A percentile compares a stretch with the other conserved stretches of the same genome.
Evolutionary conservation across 2,888 invertebrate species (phyloP).

Genomic region (Coelinius sp.): DNA sequence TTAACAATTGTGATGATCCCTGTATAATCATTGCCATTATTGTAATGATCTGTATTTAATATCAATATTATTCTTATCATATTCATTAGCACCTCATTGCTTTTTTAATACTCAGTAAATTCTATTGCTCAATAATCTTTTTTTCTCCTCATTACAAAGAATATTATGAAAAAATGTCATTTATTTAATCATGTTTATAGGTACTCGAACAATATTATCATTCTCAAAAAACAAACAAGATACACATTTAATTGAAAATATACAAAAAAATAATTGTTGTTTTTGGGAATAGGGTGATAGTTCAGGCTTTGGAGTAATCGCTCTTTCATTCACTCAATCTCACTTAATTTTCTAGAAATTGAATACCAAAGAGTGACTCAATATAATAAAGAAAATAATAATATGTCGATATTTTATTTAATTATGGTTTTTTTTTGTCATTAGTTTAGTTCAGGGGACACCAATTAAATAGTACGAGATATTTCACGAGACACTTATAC

Average conservation of each 20-base stretch:
- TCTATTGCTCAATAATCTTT: too few relatives aligned
- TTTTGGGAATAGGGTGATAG: slow-evolving; percentile 34
- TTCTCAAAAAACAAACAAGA: slow-evolving; percentile 8
- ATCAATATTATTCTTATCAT: slow-evolving; percentile 54
- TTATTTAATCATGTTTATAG: slow-evolving; percentile 41
- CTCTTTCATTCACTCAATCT: slow-evolving; percentile 13
- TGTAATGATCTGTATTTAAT: slow-evolving; percentile 52
- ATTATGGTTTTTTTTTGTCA: slow-evolving; percentile 11
- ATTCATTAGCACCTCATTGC: too few relatives aligned
- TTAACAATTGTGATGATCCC: slow-evolving; percentile 54
- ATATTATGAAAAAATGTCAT: slow-evolving; percentile 45
- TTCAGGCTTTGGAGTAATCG: slow-evolving; percentile 15
- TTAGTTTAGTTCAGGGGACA: slow-evolving; percentile 3
- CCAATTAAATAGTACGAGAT: slow-evolving; percentile 30
- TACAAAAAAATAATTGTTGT: slow-evolving; percentile 52
- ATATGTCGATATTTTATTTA: slow-evolving; percentile 4
- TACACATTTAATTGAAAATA: background rate
- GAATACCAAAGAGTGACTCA: slow-evolving; percentile 10
- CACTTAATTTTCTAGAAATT: slow-evolving; percentile 13
- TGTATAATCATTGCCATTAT: slow-evolving; percentile 55
- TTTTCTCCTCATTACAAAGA: too few relatives aligned
- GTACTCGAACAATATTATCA: slow-evolving; percentile 32
- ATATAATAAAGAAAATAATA: slow-evolving; percentile 28
- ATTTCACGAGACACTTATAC: slow-evolving; percentile 51
- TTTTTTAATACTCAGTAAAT: too few relatives aligned